Evolutionary conservation across 2,797 vertebrate genomes (phyloP).

Genomic region (Pseudocheirus occidentalis): DNA sequence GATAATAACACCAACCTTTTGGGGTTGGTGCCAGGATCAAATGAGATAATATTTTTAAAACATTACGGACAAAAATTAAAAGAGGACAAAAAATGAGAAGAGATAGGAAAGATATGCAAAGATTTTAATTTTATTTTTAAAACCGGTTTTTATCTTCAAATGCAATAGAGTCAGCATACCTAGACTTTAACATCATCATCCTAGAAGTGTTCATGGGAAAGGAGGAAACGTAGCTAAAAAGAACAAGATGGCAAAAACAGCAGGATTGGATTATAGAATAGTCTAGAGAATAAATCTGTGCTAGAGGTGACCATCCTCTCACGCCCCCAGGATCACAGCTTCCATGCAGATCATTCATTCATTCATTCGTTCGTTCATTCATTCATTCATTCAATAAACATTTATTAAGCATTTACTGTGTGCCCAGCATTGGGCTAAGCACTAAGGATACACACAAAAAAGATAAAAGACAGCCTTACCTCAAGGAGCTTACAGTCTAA

Average conservation of each 20-base stretch:
- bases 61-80: neutral
- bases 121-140: neutral
- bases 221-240: neutral
- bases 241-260: neutral
- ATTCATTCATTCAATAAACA: neutral
- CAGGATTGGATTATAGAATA: neutral
- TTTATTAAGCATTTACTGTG: conserved; percentile 15
- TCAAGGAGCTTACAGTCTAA: neutral
- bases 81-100: neutral
- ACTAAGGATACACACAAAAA: neutral
- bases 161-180: neutral
- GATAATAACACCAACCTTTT: neutral
- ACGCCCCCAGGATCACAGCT: neutral
- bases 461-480: neutral
- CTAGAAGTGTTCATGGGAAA: neutral
- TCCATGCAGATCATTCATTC: no score
- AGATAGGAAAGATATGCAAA: neutral
- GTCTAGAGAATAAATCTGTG: neutral
- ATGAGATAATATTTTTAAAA: neutral
- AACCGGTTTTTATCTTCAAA: neutral
- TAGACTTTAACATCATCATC: neutral
- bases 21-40: neutral
- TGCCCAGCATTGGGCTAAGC: neutral
- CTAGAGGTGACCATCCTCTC: neutral
- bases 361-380: no score